A percentile compares a stretch with the other conserved stretches of the same genome.
Conservation (phyloP, 2,888 invertebrate genomes). For the Heteromyza rotundicornis region DNA sequence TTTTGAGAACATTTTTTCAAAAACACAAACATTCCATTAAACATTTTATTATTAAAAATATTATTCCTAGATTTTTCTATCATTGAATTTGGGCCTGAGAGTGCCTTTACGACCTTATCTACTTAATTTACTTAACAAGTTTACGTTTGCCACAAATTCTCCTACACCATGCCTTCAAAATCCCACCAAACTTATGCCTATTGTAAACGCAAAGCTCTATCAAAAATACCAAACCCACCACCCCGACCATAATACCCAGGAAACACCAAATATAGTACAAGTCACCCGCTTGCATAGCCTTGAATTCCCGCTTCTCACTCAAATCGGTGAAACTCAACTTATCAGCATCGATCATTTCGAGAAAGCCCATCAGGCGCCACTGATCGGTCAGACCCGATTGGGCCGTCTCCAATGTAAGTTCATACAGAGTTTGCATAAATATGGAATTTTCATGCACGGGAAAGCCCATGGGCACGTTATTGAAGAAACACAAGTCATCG, state of each 20-base stretch:
- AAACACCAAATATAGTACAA: constrained; percentile 47
- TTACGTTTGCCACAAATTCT: neutral
- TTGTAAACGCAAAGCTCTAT: constrained; percentile 32
- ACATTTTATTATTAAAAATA: too few species aligned
- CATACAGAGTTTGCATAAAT: constrained; percentile 37
- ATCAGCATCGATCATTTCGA: constrained; percentile 43
- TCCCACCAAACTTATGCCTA: too few species aligned
- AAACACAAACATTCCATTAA: too few species aligned
- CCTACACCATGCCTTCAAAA: neutral
- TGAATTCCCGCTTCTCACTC: constrained; percentile 36
- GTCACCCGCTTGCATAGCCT: constrained; percentile 45
- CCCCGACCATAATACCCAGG: constrained; percentile 34
- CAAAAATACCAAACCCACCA: constrained; percentile 36
- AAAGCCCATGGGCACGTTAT: constrained; percentile 45
- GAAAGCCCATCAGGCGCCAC: constrained; percentile 41
- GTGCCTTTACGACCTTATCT: too few species aligned
- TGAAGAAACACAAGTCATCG: constrained; percentile 46
- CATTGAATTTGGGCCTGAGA: too few species aligned
- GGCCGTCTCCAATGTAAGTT: constrained; percentile 40
- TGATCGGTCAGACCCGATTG: constrained; percentile 38
- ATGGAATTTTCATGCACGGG: constrained; percentile 51
- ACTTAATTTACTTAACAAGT: too few species aligned
- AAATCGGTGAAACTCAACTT: constrained; percentile 40
- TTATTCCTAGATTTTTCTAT: too few species aligned
- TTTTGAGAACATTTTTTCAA: too few species aligned